Conservation (phyloP, 2,113 vertebrate genomes). For the Danionella cerebrum region DNA sequence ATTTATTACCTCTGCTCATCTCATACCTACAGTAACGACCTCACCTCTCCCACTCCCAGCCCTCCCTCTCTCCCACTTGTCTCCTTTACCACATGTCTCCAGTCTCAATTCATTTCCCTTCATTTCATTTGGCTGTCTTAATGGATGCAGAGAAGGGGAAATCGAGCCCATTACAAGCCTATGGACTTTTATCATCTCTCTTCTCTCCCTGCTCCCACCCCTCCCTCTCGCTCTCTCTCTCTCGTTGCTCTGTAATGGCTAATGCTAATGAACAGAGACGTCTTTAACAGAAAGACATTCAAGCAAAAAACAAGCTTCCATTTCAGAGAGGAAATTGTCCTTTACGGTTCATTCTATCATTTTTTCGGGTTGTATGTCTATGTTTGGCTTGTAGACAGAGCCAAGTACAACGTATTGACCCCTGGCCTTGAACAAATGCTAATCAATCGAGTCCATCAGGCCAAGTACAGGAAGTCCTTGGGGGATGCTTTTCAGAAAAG, state of each 20-base stretch:
- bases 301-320: conserved; percentile 20
- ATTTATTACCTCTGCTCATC: conserved; percentile 31
- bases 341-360: neutral
- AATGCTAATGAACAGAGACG: conserved; percentile 22
- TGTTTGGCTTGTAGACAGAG: neutral
- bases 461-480: conserved; percentile 1
- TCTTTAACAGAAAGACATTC: conserved; percentile 27
- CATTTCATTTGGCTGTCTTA: conserved; percentile 36
- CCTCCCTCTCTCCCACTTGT: conserved; percentile 13
- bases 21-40: conserved; percentile 22
- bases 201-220: neutral
- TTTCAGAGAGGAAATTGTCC: conserved; percentile 4
- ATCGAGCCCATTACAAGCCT: conserved; percentile 27
- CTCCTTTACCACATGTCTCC: conserved; percentile 23
- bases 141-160: conserved; percentile 32
- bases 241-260: conserved; percentile 22
- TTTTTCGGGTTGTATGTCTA: neutral
- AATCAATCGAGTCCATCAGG: conserved; percentile 10
- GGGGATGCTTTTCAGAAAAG: neutral
- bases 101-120: conserved; percentile 38
- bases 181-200: conserved; percentile 26
- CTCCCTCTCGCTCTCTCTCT: neutral
- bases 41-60: neutral
- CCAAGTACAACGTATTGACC: conserved; percentile 21
- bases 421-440: conserved; percentile 19